Evolutionary conservation across 2,888 invertebrate genomes (phyloP).

Genomic region (Onthophagus sagittarius): DNA sequence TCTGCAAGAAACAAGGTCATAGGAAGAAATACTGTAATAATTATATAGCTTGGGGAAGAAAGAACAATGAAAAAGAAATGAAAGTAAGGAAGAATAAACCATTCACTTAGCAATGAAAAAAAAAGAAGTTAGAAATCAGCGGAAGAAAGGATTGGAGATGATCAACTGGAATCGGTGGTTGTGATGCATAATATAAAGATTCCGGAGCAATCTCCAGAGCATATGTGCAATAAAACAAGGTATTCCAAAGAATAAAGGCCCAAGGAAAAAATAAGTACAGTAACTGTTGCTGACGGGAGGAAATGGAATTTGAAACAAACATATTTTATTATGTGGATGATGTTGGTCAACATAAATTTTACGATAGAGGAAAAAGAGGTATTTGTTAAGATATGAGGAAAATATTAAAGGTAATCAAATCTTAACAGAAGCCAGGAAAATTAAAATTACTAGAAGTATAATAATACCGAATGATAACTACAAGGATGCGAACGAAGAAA

Average conservation of each 20-base stretch:
- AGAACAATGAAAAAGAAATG: neutral
- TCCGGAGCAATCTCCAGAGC: neutral
- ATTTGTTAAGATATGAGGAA: too few species aligned
- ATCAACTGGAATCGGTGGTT: too few species aligned
- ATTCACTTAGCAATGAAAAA: neutral
- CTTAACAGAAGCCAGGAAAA: too few species aligned
- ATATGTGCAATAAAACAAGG: neutral
- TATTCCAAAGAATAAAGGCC: neutral
- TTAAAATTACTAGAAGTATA: too few species aligned
- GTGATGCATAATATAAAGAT: neutral
- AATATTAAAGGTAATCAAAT: too few species aligned
- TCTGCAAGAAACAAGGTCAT: neutral
- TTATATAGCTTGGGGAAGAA: neutral
- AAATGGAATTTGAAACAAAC: neutral
- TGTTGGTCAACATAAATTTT: neutral
- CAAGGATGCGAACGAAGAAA: neutral
- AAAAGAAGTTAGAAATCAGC: neutral
- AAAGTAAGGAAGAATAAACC: neutral
- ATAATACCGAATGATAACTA: neutral
- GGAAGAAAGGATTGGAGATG: too few species aligned
- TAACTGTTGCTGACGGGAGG: neutral
- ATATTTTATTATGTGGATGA: too few species aligned
- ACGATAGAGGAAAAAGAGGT: neutral
- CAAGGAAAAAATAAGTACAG: neutral
- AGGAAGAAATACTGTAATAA: neutral